phyloP scores from a whole-genome alignment of 2,113 vertebrate species.

The Oryzias celebensis region DNA sequence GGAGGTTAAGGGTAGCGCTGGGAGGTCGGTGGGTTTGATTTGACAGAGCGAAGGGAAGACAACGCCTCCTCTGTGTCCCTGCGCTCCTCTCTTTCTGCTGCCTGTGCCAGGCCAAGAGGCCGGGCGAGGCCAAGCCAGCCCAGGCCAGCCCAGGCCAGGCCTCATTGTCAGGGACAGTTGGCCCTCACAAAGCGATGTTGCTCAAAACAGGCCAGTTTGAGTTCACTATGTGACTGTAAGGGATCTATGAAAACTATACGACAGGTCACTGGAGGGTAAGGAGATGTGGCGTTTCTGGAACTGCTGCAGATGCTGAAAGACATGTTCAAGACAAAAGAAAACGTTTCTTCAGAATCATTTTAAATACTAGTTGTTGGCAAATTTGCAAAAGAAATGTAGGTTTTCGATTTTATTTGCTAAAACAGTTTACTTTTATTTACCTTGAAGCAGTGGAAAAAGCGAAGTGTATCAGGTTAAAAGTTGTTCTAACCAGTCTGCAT shows the following conservation, averaged over 20 bases:
- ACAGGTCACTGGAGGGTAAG: conserved; percentile 5
- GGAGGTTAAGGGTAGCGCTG: conserved; percentile 49
- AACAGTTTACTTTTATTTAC: too few species aligned
- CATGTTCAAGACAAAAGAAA: background rate
- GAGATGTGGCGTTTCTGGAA: background rate
- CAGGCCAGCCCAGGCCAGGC: conserved; percentile 42
- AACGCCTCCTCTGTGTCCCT: conserved; percentile 79
- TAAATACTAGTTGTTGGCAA: too few species aligned
- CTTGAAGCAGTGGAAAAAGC: too few species aligned
- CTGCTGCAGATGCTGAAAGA: background rate
- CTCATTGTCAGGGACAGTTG: conserved; percentile 91
- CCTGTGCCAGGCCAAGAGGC: conserved; percentile 29
- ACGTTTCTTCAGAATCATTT: too few species aligned
- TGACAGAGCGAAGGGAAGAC: conserved; percentile 47
- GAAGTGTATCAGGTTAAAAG: too few species aligned
- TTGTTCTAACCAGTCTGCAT: too few species aligned
- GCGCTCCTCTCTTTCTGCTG: conserved; percentile 47
- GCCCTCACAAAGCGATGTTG: conserved; percentile 84
- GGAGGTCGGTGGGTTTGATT: conserved; percentile 39
- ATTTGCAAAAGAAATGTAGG: too few species aligned
- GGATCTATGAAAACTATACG: conserved; percentile 48
- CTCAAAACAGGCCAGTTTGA: conserved; percentile 87
- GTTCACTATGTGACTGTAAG: conserved; percentile 84
- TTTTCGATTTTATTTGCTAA: too few species aligned
- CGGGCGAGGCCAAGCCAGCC: conserved; percentile 21